Evolutionary conservation across 2,888 invertebrate species (phyloP).

Genomic region (Rhagophthalmus giganteus): DNA sequence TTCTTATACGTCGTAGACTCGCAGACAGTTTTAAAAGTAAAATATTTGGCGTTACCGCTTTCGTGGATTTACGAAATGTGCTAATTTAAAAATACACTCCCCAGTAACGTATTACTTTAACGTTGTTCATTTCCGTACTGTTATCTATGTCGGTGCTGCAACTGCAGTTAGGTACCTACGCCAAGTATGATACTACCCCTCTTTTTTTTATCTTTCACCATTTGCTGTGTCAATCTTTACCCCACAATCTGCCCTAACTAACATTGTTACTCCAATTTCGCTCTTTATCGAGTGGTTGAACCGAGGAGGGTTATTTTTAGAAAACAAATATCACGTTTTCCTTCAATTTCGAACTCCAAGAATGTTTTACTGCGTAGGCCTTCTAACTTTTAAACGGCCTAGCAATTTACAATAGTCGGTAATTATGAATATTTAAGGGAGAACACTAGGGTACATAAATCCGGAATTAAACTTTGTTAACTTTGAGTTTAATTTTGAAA

Average conservation of each 20-base stretch:
- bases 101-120: constrained; percentile 8
- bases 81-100: neutral
- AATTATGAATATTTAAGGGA: constrained; percentile 13
- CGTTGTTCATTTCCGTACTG: constrained; percentile 14
- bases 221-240: constrained; percentile 17
- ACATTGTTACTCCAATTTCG: constrained; percentile 15
- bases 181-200: constrained; percentile 2
- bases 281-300: constrained; percentile 17
- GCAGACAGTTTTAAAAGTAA: no score
- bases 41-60: no score
- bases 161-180: constrained; percentile 15
- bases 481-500: constrained; percentile 5
- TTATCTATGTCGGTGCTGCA: constrained; percentile 15
- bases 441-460: constrained; percentile 6
- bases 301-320: constrained; percentile 15
- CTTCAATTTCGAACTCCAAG: neutral
- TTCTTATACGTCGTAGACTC: no score
- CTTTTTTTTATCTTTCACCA: constrained; percentile 14
- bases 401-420: constrained; percentile 6
- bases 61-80: no score
- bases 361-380: constrained; percentile 1
- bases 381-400: constrained; percentile 2
- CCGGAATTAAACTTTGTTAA: constrained; percentile 6
- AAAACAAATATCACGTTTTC: constrained; percentile 15
- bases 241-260: constrained; percentile 19